These are phyloP conservation scores for Staurois parvus DNA, from an alignment of 2,797 vertebrate species.

Conservation along the genomic window DNA sequence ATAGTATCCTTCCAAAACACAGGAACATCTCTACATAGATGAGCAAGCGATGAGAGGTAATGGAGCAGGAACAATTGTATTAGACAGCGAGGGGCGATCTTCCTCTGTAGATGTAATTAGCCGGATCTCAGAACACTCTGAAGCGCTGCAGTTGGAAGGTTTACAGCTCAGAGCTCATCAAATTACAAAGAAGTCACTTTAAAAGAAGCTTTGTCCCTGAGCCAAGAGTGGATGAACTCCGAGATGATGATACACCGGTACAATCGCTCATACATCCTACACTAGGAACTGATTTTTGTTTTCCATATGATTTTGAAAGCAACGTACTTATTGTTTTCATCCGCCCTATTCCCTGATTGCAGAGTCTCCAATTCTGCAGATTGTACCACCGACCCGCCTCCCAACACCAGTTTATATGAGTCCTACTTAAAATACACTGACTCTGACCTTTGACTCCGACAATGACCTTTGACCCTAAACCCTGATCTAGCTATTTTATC, in stretches of 20 bases:
- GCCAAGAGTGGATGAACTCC: background rate
- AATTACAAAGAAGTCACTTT: background rate
- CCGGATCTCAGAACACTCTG: background rate
- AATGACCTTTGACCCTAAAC: too few species aligned
- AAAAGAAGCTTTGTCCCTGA: background rate
- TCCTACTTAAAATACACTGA: too few species aligned
- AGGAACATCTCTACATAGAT: background rate
- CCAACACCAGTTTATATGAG: too few species aligned
- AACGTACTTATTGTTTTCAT: background rate
- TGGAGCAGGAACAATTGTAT: background rate
- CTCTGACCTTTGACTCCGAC: too few species aligned
- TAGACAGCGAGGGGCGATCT: background rate
- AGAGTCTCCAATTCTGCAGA: too few species aligned
- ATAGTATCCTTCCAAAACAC: too few species aligned
- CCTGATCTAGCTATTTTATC: too few species aligned
- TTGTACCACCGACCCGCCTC: too few species aligned
- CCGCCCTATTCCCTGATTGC: too few species aligned
- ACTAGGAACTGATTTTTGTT: background rate
- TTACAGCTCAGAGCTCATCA: constrained; percentile 10
- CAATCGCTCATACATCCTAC: background rate
- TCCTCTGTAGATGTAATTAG: constrained; percentile 15
- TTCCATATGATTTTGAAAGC: background rate
- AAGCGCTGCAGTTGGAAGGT: background rate
- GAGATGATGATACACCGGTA: too few species aligned
- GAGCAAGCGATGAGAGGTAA: background rate